Evolutionary conservation across 2,888 invertebrate genomes (phyloP).

Genomic region (Eupithecia vulgata): DNA sequence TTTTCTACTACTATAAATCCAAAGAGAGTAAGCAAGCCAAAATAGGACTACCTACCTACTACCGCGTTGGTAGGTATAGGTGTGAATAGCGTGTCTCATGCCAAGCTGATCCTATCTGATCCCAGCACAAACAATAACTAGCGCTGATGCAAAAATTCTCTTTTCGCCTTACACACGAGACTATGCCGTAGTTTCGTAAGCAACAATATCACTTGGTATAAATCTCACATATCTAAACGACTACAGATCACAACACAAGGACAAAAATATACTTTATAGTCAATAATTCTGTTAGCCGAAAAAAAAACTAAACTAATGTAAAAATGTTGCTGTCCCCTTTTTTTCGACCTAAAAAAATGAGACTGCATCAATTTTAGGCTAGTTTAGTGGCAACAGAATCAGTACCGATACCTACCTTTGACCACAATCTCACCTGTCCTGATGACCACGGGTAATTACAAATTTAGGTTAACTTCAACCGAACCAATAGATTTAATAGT

Average conservation of each 20-base stretch:
- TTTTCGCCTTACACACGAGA: neutral
- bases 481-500: neutral
- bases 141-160: neutral
- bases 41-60: neutral
- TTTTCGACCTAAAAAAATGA: no score
- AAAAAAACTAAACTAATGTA: no score
- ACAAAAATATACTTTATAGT: neutral
- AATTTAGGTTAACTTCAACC: conserved; percentile 2
- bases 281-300: no score
- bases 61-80: neutral
- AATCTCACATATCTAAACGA: neutral
- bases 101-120: neutral
- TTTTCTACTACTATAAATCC: neutral
- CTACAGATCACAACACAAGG: neutral
- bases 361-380: no score
- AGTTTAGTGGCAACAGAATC: no score
- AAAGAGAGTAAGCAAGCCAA: neutral
- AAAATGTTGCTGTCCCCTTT: no score
- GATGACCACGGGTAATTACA: no score
- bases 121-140: neutral
- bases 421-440: no score
- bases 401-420: no score
- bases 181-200: neutral
- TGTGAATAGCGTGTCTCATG: neutral
- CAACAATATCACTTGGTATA: neutral